Base-by-base conservation (phyloP, 2,113 vertebrate genomes). In the Ciconia maguari region DNA sequence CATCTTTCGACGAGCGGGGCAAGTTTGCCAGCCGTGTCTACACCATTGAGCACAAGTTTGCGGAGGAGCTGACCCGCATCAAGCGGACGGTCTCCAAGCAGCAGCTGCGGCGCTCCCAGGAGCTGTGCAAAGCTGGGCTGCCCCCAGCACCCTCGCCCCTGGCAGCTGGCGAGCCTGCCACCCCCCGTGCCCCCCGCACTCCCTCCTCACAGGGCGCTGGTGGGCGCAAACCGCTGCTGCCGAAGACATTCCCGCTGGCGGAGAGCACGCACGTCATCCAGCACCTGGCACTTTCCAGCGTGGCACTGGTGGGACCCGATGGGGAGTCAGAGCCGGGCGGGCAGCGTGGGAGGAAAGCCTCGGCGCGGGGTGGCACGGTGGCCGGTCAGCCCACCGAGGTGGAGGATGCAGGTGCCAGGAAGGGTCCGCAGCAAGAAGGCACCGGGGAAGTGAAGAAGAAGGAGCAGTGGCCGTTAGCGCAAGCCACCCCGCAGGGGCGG, bases 41-140 rank as follows among this genome's bases (percentile, higher is more conserved):
- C 5, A 99, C 99, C 93, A 98, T 99, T 9, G 99, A 99, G 98
- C 98, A 99, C 96, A 99, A 99, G 95, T 99, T 99, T 91, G 99
- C 99, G 0, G 99, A 99, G 96, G 99, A 99, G 96, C 98, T 99
- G 70, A 99, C 98, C 68, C 99, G 99, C 66, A 99, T 99, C 90
- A 99, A 99, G 82, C 98, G 98, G 93, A 99, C 99, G 2, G 98
- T 99, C 12, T 98, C 98, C 36, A 98, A 98, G 85, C 98, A 98
- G 90, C 98, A 98, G 90, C 94, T 98, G 93, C 97, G 98, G 89
- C 97, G 98, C 85, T 98, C 98, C 3, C 98, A 98, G 60, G 98
- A 98, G 96, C 95, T 99, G 96, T 97, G 98, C 98, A 87, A 98
- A 93, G 46, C 97, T 0, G 95, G 95, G 82, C 27, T 98, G 96